Evolutionary conservation across 2,888 invertebrate species (phyloP), one percentile per base, ranked within the genome.

Genomic region (Hecatera dysodea): DNA sequence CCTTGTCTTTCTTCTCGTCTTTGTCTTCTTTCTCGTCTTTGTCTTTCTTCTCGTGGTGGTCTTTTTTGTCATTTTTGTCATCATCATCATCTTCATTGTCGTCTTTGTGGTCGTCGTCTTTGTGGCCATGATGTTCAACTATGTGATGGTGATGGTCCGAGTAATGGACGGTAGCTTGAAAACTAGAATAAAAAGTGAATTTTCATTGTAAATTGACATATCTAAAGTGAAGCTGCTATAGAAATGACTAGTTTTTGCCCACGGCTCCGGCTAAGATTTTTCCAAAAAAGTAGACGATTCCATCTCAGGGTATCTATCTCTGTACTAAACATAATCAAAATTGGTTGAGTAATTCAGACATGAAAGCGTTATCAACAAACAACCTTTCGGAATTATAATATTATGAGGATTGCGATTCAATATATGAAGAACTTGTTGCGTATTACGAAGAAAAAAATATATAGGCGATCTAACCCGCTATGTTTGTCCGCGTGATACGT

Each of bases 401-500:
- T n/a, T n/a, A n/a, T n/a, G n/a, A n/a, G n/a, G n/a, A n/a, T n/a
- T n/a, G n/a, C n/a, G n/a, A n/a, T n/a, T n/a, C n/a, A n/a, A n/a
- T n/a, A n/a, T n/a, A n/a, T n/a, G n/a, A n/a, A n/a, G n/a, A n/a
- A n/a, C n/a, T n/a, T n/a, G n/a, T n/a, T n/a, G n/a, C n/a, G n/a
- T n/a, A n/a, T n/a, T n/a, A n/a, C n/a, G n/a, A n/a, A n/a, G n/a
- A n/a, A n/a, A n/a, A n/a, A n/a, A n/a, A n/a, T n/a, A n/a, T 22
- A 15, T 15, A 15, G 3, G 22, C 22, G 22, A 36, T 22, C 56
- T 61, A 11, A 97, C 93, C 96, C 97, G 84, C 91, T 94, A 82
- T 96, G 93, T 85, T 96, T 95, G 86, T 96, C 95, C 83, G 93
- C 93, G 75, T 92, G 90, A 86, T 96, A 96, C 61, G 93, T 93